These are phyloP conservation scores for Cochlearius cochlearius DNA, from an alignment of 2,113 vertebrate genomes.

Conservation along the genomic window DNA sequence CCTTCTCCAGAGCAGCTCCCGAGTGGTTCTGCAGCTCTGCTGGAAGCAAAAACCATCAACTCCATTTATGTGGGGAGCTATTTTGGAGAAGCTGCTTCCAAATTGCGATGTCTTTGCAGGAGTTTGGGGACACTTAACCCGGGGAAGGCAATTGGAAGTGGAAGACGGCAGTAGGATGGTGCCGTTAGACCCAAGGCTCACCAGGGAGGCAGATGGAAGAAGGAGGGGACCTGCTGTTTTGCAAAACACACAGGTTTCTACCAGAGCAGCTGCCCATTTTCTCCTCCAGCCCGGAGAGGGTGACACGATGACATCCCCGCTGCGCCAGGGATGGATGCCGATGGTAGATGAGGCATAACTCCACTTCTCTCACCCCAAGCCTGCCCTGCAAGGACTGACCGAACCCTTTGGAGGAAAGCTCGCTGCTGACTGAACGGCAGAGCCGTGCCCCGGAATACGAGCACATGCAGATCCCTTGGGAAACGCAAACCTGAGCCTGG, in stretches of 20 bases:
- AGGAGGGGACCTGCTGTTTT: not conserved
- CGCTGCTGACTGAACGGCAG: not conserved
- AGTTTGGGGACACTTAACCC: not conserved
- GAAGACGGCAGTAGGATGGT: not conserved
- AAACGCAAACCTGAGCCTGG: not conserved
- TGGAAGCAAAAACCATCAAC: not conserved
- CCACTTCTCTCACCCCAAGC: not conserved
- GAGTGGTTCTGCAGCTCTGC: not conserved
- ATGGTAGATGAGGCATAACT: not conserved
- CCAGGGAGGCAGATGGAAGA: not conserved
- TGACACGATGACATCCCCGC: not conserved
- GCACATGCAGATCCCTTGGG: not conserved
- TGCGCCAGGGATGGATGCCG: not conserved
- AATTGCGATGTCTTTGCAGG: not conserved
- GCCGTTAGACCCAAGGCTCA: not conserved
- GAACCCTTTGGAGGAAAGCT: not conserved
- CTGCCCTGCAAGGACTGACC: not conserved
- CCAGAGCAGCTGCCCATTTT: not conserved
- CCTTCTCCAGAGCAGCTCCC: not conserved
- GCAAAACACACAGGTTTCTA: not conserved
- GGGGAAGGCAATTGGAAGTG: not conserved
- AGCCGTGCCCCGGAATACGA: fast-evolving
- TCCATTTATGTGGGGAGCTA: not conserved
- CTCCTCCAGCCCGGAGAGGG: not conserved
- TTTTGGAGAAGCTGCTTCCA: not conserved